Evolutionary conservation across 2,797 vertebrate genomes (phyloP).

Genomic region (Cercopithecus mitis): DNA sequence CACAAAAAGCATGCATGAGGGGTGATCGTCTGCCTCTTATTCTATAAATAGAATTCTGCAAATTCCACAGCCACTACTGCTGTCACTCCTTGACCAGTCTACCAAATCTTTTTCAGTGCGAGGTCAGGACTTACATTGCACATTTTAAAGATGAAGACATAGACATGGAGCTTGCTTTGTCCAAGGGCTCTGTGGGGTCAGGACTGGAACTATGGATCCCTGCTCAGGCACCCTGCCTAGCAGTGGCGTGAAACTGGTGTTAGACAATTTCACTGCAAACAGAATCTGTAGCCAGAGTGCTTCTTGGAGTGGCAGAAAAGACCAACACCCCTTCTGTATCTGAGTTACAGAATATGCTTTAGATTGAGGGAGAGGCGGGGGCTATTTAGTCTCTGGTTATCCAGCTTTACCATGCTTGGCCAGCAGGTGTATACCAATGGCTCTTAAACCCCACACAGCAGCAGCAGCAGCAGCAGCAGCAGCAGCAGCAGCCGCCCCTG

Average conservation of each 20-base stretch:
- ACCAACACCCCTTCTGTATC: neutral
- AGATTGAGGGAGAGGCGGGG: neutral
- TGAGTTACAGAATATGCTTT: neutral
- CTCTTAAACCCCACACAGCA: neutral
- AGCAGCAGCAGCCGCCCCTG: neutral
- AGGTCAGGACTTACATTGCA: neutral
- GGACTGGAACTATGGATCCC: accelerated
- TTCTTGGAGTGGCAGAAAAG: neutral
- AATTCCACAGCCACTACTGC: neutral
- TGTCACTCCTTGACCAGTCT: neutral
- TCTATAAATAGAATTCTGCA: neutral
- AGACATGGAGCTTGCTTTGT: neutral
- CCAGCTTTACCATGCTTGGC: neutral
- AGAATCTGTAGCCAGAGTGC: neutral
- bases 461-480: neutral
- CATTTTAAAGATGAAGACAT: neutral
- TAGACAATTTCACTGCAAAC: neutral
- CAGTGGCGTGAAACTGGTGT: neutral
- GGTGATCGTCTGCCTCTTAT: neutral
- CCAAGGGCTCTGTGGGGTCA: neutral
- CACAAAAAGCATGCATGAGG: neutral
- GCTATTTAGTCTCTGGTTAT: neutral
- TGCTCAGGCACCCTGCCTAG: neutral
- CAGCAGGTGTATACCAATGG: neutral
- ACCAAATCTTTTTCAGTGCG: neutral